Conservation (phyloP, 2,888 invertebrate species). For the Pecten maximus region DNA sequence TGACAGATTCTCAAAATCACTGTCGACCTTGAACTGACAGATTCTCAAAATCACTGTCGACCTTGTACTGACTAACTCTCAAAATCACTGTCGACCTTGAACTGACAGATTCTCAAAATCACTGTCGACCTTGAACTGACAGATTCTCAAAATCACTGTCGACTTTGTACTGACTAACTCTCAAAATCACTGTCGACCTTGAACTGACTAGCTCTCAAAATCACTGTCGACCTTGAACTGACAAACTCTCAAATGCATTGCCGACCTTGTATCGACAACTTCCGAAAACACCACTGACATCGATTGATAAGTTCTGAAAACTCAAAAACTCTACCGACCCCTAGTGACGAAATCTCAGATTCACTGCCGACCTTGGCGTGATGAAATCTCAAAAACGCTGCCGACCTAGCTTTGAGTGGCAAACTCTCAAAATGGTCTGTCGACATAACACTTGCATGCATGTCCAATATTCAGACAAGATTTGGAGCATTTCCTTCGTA, state of each 20-base stretch:
- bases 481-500: not conserved
- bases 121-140: not conserved
- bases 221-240: not conserved
- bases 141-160: too few species aligned
- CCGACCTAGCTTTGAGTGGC: not conserved
- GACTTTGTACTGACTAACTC: not conserved
- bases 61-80: too few species aligned
- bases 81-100: too few species aligned
- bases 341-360: too few species aligned
- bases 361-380: too few species aligned
- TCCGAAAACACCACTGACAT: not conserved
- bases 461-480: not conserved
- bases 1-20: too few species aligned
- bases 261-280: not conserved
- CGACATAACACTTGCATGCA: not conserved
- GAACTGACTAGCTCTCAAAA: not conserved
- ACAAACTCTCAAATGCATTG: not conserved
- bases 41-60: too few species aligned
- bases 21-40: too few species aligned
- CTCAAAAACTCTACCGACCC: not conserved
- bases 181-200: not conserved
- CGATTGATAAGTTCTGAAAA: not conserved
- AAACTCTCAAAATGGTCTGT: too few species aligned
- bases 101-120: not conserved
- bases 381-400: not conserved